These are phyloP conservation scores for Brachynemurus nebulosus DNA, from an alignment of 2,888 invertebrate species.

Conservation along the genomic window DNA sequence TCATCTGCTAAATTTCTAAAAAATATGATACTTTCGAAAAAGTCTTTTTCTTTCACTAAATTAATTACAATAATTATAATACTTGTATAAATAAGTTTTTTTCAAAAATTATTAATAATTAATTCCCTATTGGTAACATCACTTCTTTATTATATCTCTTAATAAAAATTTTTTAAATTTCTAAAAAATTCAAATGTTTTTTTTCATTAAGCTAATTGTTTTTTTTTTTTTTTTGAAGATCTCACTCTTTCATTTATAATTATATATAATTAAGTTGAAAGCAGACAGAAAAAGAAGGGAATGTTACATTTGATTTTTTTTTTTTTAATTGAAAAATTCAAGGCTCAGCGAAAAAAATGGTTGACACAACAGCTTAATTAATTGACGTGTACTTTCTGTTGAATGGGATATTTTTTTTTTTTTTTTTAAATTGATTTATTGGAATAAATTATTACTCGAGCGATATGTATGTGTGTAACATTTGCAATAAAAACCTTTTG, in stretches of 20 bases:
- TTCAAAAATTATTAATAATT: neutral
- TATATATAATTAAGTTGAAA: neutral
- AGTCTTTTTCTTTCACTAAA: neutral
- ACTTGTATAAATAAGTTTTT: neutral
- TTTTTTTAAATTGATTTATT: no score
- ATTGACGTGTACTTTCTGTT: no score
- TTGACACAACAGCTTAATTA: no score
- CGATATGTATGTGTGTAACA: no score
- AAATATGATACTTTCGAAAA: neutral
- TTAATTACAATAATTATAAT: no score
- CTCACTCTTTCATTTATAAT: neutral
- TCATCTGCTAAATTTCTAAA: neutral
- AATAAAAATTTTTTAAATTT: no score
- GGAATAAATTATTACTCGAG: no score
- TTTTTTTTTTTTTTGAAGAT: no score
- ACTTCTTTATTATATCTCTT: neutral
- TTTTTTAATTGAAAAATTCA: no score
- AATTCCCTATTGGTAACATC: slow-evolving; percentile 1
- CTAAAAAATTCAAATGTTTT: slow-evolving; percentile 1
- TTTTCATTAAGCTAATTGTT: neutral
- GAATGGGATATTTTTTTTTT: no score
- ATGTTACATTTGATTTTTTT: neutral
- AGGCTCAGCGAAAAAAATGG: no score
- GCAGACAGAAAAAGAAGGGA: neutral
- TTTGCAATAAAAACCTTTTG: no score